phyloP scores from a whole-genome alignment of 1,140 invertebrate species.

The Brachionus angularis region DNA sequence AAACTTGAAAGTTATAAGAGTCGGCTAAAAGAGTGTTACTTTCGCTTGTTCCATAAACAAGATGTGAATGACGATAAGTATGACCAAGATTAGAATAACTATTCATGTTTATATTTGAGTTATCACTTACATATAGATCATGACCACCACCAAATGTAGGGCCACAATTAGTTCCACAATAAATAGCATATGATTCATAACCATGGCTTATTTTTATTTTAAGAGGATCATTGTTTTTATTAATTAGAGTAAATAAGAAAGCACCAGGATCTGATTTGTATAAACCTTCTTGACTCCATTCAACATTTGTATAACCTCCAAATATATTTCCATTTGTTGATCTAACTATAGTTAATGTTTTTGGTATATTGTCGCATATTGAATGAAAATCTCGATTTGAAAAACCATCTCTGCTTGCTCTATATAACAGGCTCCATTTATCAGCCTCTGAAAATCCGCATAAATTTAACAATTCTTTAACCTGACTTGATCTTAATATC shows the following conservation, averaged over 20 bases:
- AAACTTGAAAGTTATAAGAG: constrained; percentile 38
- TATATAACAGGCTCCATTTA: constrained; percentile 45
- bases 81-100: constrained; percentile 22
- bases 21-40: constrained; percentile 32
- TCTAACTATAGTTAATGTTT: constrained; percentile 46
- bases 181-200: constrained; percentile 14
- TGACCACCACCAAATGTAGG: constrained; percentile 37
- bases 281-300: constrained; percentile 43
- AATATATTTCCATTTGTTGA: constrained; percentile 45
- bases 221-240: not conserved
- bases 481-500: not conserved
- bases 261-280: constrained; percentile 44
- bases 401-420: constrained; percentile 45
- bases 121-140: constrained; percentile 26
- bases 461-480: constrained; percentile 8
- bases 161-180: constrained; percentile 14
- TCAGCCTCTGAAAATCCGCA: constrained; percentile 8
- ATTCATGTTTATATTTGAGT: not conserved
- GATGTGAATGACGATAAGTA: constrained; percentile 1
- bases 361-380: constrained; percentile 45
- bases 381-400: constrained; percentile 44
- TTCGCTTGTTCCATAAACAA: constrained; percentile 15
- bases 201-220: constrained; percentile 11
- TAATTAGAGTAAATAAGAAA: constrained; percentile 46
- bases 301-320: constrained; percentile 45